These are phyloP conservation scores for Cremastinae sp. DNA, from an alignment of 2,888 invertebrate genomes.

Conservation along the genomic window DNA sequence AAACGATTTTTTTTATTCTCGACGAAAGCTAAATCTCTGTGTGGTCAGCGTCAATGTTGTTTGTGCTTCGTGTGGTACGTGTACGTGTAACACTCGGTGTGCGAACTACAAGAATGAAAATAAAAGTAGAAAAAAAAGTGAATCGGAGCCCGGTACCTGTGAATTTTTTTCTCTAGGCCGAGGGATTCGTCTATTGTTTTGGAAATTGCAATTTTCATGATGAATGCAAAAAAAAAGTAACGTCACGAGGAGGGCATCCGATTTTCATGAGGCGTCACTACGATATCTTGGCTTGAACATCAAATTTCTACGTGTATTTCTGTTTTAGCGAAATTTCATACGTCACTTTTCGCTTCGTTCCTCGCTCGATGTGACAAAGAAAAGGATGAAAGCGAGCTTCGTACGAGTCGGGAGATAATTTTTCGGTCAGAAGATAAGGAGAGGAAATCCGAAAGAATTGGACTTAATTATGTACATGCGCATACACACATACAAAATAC, in stretches of 20 bases:
- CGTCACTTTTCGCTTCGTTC: conserved; percentile 21
- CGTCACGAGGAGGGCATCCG: conserved; percentile 19
- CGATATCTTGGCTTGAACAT: conserved; percentile 48
- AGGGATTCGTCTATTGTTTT: conserved; percentile 1
- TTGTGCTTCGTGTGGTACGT: conserved; percentile 18
- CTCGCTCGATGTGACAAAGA: neutral
- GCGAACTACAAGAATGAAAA: conserved; percentile 59
- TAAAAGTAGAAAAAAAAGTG: neutral
- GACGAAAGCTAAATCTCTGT: conserved; percentile 54
- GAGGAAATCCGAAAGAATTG: conserved; percentile 15
- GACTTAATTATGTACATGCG: conserved; percentile 66
- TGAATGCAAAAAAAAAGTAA: conserved; percentile 18
- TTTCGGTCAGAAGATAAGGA: neutral
- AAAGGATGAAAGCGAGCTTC: conserved; percentile 11
- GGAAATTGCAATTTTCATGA: conserved; percentile 7
- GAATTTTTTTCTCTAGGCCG: conserved; percentile 33
- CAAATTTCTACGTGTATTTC: conserved; percentile 42
- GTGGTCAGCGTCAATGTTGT: conserved; percentile 38
- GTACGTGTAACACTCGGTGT: conserved; percentile 57
- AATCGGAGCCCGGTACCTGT: conserved; percentile 45
- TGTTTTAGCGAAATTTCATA: conserved; percentile 13
- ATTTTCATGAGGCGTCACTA: conserved; percentile 28
- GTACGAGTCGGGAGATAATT: conserved; percentile 7
- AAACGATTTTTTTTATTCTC: conserved; percentile 58
- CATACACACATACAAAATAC: conserved; percentile 65